These are phyloP conservation scores for Sebastes trivittatus DNA, from an alignment of 2,797 vertebrate species.

Conservation along the genomic window DNA sequence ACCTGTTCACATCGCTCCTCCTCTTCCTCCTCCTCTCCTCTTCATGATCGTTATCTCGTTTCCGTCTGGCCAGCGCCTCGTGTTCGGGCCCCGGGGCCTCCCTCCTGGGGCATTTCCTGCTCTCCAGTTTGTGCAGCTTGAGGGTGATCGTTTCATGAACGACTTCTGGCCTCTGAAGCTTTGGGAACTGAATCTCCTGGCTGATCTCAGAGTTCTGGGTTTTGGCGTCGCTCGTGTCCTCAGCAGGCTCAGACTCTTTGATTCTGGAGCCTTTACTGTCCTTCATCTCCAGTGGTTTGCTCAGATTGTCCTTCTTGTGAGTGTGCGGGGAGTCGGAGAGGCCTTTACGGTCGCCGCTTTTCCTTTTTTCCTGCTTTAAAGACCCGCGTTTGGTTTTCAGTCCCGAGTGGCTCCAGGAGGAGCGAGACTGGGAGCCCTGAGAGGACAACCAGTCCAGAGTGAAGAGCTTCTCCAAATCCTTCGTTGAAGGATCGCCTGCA, in stretches of 20 bases:
- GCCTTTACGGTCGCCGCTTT: constrained; percentile 28
- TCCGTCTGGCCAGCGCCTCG: constrained; percentile 51
- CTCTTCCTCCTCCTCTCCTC: constrained; percentile 78
- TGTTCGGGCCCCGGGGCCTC: constrained; percentile 27
- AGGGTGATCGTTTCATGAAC: neutral
- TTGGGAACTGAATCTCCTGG: neutral
- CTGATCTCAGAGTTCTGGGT: neutral
- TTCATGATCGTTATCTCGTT: constrained; percentile 73
- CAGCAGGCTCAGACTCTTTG: neutral
- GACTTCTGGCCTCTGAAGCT: constrained; percentile 15
- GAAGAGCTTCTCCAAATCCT: constrained; percentile 64
- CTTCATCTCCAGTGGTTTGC: constrained; percentile 24
- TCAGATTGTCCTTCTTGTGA: constrained; percentile 41
- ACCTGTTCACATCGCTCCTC: constrained; percentile 76
- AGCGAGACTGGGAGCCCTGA: constrained; percentile 41
- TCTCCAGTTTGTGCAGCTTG: constrained; percentile 43
- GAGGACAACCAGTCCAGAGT: constrained; percentile 54
- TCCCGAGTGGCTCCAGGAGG: constrained; percentile 32
- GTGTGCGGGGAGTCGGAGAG: neutral
- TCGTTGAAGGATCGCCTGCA: constrained; percentile 56
- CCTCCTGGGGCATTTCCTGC: constrained; percentile 31
- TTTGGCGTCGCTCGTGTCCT: neutral
- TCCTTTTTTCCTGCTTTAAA: constrained; percentile 50
- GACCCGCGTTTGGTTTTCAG: constrained; percentile 53
- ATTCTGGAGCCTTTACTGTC: constrained; percentile 7